Evolutionary conservation across 2,113 vertebrate genomes (phyloP), one percentile per base, ranked within the genome.

Genomic region (Pyxicephalus adspersus): DNA sequence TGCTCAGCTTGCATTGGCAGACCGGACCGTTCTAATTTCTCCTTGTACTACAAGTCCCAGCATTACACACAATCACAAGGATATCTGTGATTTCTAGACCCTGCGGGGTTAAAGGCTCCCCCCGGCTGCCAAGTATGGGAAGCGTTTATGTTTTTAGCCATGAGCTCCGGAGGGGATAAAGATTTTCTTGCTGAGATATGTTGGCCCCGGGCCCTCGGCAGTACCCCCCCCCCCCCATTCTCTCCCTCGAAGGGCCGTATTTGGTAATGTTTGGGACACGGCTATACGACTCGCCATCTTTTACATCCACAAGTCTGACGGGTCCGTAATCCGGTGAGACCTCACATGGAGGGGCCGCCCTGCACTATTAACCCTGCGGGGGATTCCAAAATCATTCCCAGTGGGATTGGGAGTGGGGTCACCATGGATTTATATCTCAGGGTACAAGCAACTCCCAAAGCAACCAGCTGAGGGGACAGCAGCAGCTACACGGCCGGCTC

Each of bases 201-300:
- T 60, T 79, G 76, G 64, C 76, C 28, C 54, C 13, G 15, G 25
- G 64, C 64, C 76, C 51, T 28, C 26, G 15, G 18, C 28, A 1
- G 17, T 17, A 29, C 76, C 18, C 16, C 28, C n/a, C 45, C 2
- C 15, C 54, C 8, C 17, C 34, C 55, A 38, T 51, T 26, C 54
- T 58, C 29, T 52, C 23, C 13, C 17, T 60, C 16, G 38, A 22
- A 55, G 45, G 38, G 25, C 78, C 78, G 25, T 72, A 81, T 81
- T 81, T 81, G 78, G 78, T 64, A 19, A 81, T 81, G 78, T 72
- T 73, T 81, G 57, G 55, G 67, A 50, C 23, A 9, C 8, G 6
- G 22, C 9, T 25, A 3, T 9, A 19, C 5, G 3, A 15, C n/a
- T 64, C 63, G 15, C 26, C 17, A 17, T 57, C 8, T n/a, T 57